phyloP scores from a whole-genome alignment of 2,888 invertebrate species.

The Gibbula magus region DNA sequence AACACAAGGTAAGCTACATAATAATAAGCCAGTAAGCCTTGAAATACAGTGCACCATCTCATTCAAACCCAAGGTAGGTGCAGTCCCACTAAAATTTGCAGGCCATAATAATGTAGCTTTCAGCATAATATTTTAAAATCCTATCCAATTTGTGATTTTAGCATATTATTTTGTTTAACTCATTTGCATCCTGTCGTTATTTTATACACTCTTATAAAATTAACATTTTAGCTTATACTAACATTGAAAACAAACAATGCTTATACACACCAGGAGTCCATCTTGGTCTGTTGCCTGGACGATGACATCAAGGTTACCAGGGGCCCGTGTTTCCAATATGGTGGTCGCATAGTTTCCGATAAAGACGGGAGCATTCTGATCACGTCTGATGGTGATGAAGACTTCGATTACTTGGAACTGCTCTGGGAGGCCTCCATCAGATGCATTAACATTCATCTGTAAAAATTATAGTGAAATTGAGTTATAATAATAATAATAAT shows the following conservation, averaged over 20 bases:
- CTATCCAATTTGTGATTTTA: too few species aligned
- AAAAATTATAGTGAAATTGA: not conserved
- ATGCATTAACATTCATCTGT: constrained; percentile 51
- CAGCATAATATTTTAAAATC: too few species aligned
- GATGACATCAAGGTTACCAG: not conserved
- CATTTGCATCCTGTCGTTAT: constrained; percentile 23
- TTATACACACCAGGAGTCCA: constrained; percentile 5
- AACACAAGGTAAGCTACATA: too few species aligned
- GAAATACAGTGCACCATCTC: too few species aligned
- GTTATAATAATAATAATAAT: not conserved
- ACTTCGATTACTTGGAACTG: constrained; percentile 46
- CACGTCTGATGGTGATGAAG: constrained; percentile 54
- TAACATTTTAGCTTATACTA: not conserved
- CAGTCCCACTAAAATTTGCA: too few species aligned
- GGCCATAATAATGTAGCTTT: too few species aligned
- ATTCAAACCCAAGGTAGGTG: too few species aligned
- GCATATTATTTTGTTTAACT: too few species aligned
- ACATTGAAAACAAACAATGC: not conserved
- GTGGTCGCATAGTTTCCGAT: constrained; percentile 32
- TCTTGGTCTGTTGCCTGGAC: constrained; percentile 16
- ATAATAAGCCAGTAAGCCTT: too few species aligned
- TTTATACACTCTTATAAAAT: not conserved
- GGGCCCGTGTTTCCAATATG: constrained; percentile 39
- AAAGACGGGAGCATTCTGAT: constrained; percentile 47
- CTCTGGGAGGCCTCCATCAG: constrained; percentile 58